A percentile compares a stretch with the other conserved stretches of the same genome.
Conservation (phyloP, 2,797 vertebrate genomes). For the Sylvia borin region DNA sequence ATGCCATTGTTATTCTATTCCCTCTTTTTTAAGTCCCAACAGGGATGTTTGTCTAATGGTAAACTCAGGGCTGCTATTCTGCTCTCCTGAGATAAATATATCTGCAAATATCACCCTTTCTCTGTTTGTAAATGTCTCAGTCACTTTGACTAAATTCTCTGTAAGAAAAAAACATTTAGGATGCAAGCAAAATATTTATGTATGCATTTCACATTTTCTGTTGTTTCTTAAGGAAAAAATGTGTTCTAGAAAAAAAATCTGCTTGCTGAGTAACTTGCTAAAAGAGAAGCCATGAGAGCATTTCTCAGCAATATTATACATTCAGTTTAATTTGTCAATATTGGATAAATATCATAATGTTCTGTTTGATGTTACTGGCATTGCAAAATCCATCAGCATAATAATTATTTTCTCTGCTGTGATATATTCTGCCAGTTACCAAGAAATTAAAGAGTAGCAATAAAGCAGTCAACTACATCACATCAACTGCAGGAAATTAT, state of each 20-base stretch:
- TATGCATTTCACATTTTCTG: not conserved
- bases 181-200: not conserved
- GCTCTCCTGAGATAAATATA: not conserved
- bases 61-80: not conserved
- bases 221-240: not conserved
- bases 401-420: not conserved
- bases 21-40: not conserved
- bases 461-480: not conserved
- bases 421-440: not conserved
- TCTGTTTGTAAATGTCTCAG: not conserved
- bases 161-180: not conserved
- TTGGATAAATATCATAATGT: not conserved
- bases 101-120: not conserved
- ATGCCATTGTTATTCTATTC: not conserved
- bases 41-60: not conserved
- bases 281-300: not conserved
- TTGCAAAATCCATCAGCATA: not conserved
- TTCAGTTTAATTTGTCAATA: not conserved
- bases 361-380: not conserved
- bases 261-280: not conserved
- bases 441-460: not conserved
- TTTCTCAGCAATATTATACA: not conserved
- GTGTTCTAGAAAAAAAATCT: not conserved
- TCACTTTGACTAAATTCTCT: not conserved
- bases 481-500: not conserved